phyloP scores from a whole-genome alignment of 2,888 invertebrate species.

The Cinara cedri region DNA sequence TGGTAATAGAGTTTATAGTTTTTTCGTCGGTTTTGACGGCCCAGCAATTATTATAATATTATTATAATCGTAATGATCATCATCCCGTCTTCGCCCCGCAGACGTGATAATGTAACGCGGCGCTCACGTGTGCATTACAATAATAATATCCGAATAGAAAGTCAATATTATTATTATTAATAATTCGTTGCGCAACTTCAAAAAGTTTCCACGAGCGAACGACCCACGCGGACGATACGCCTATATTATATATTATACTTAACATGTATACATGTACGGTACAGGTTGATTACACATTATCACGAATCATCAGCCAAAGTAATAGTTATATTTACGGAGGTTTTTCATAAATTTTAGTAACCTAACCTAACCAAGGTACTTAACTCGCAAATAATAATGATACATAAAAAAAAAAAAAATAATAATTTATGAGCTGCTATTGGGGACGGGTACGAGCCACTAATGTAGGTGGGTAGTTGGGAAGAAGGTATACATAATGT shows the following conservation, averaged over 20 bases:
- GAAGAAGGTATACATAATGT: neutral
- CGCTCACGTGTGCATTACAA: neutral
- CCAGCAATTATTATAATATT: neutral
- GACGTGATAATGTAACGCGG: conserved; percentile 11
- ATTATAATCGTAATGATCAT: conserved; percentile 14
- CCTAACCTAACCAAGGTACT: no score
- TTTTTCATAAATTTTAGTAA: no score
- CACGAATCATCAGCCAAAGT: no score
- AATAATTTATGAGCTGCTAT: no score
- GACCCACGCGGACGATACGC: no score
- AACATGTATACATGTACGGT: no score
- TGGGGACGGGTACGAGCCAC: neutral
- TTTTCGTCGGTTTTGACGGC: neutral
- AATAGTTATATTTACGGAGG: neutral
- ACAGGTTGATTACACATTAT: no score
- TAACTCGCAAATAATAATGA: no score
- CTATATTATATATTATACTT: no score
- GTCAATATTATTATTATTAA: neutral
- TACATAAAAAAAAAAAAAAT: no score
- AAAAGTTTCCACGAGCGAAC: conserved; percentile 12
- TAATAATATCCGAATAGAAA: conserved; percentile 35
- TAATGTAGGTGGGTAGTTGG: neutral
- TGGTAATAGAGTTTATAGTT: conserved; percentile 15
- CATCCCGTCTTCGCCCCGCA: conserved; percentile 9
- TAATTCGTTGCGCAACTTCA: conserved; percentile 13